A percentile compares a stretch with the other conserved stretches of the same genome.
Conservation (phyloP, 64 coral and sea anemone genomes). For the Pocillopora damicornis region DNA sequence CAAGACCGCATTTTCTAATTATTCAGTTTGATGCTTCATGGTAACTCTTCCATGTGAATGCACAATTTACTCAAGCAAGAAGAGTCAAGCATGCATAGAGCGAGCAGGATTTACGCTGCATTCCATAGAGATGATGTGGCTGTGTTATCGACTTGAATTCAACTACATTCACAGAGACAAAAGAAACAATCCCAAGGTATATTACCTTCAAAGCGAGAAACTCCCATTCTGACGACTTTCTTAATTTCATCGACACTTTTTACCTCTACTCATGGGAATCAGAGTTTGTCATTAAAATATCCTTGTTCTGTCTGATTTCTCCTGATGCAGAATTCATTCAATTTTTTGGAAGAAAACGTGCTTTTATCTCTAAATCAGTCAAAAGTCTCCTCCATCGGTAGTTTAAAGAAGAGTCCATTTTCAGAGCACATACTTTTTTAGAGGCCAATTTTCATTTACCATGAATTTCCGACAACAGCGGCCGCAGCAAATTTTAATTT, state of each 20-base stretch:
- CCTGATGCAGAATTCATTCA: neutral
- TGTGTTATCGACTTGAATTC: slow-evolving; percentile 22
- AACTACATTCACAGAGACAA: slow-evolving; percentile 14
- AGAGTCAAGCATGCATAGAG: slow-evolving; percentile 41
- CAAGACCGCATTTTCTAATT: neutral
- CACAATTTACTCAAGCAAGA: slow-evolving; percentile 8
- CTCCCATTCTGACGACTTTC: no score
- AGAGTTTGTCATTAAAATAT: neutral
- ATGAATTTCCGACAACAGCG: no score
- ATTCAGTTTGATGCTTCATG: slow-evolving; percentile 11
- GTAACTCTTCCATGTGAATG: slow-evolving; percentile 23
- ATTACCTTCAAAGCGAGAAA: neutral
- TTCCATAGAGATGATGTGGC: slow-evolving; percentile 43
- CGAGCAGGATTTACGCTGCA: slow-evolving; percentile 3
- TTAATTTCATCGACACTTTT: neutral
- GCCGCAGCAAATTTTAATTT: no score
- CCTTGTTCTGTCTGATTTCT: neutral
- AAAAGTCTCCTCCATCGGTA: no score
- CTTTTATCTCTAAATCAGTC: no score
- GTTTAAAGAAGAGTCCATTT: no score
- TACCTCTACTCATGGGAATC: neutral
- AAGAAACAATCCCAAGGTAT: neutral
- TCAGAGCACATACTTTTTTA: no score
- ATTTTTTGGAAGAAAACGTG: neutral
- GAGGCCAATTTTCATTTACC: no score